Base-by-base conservation (phyloP, 2,113 vertebrate genomes). In the Sinocyclocheilus maitianheensis region DNA sequence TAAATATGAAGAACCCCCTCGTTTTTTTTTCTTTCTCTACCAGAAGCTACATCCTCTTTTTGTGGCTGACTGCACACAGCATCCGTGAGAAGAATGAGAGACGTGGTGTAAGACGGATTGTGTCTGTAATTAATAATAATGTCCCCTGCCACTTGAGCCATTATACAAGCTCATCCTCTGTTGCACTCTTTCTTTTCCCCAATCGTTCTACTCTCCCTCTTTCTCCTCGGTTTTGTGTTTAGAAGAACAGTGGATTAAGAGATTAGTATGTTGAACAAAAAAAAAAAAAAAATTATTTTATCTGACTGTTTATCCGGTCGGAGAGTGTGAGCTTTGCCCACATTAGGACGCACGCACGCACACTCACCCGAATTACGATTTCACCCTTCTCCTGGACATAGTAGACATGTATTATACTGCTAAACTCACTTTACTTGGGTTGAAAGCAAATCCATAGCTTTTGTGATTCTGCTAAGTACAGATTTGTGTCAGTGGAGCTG, bases 71-170 rank as follows among this genome's bases (percentile, higher is more conserved):
- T 77, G 43, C 37, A 20, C 30, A 22, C 26, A 82, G 22, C 22
- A 48, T 81, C 48, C 72, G 58, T 30, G 26, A 65, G 67, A 86
- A 63, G 26, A 85, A 86, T 82, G 46, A 81, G 20, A 58, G 37
- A 51, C 16, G 26, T 10, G 83, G 37, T 48, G 77, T 84, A 82
- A 76, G 74, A 51, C 9, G 26, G 60, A 53, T 84, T 46, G 55
- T 82, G 48, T 89, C 43, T 87, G 77, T 87, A 86, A 91, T 85
- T 87, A 90, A 87, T 86, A 53, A 89, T 53, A 74, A 90, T 78
- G 16, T 74, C 81, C 86, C 83, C 83, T 51, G 76, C 67, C 87
- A 88, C 76, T 84, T 88, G 63, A 75, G 22, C 58, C 65, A 81
- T 76, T 79, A 85, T 85, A 63, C 43, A 84, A 85, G 75, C 69